A percentile compares a stretch with the other conserved stretches of the same genome.
These are phyloP conservation scores for Onychomys arenicola DNA, from an alignment of 2,797 vertebrate genomes.

Conservation along the genomic window DNA sequence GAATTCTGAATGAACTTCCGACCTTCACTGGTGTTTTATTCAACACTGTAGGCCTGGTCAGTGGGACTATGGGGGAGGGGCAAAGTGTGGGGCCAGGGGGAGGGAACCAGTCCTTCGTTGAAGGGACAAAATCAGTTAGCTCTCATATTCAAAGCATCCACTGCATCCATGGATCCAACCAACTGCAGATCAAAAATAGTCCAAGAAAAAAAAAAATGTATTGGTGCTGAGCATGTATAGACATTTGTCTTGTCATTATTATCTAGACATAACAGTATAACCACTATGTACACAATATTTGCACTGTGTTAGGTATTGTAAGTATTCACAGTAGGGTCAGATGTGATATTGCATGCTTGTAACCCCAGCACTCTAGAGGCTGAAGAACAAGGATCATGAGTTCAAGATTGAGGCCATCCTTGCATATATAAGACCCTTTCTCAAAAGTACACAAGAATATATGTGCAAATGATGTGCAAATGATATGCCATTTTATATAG, in stretches of 20 bases:
- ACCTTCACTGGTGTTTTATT: slow-evolving; percentile 98
- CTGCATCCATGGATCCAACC: background rate
- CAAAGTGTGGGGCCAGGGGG: background rate
- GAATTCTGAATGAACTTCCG: slow-evolving; percentile 97
- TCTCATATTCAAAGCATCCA: background rate
- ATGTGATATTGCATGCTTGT: background rate
- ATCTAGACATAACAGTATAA: background rate
- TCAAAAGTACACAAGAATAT: background rate
- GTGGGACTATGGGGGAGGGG: slow-evolving; percentile 34
- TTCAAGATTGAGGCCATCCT: background rate
- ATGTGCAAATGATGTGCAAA: background rate
- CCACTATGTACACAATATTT: slow-evolving; percentile 1
- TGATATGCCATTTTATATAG: background rate
- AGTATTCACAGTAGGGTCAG: background rate
- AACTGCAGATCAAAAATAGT: background rate
- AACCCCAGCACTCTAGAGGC: background rate
- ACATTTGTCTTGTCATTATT: slow-evolving; percentile 34
- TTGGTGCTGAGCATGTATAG: background rate
- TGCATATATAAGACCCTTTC: background rate
- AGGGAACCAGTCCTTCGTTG: background rate
- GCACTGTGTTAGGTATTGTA: background rate
- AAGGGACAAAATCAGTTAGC: background rate
- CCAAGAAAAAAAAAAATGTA: background rate
- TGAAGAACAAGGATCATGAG: background rate
- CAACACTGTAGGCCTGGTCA: slow-evolving; percentile 97